Base-by-base conservation (phyloP, 2,888 invertebrate species). In the Blera fallax region DNA sequence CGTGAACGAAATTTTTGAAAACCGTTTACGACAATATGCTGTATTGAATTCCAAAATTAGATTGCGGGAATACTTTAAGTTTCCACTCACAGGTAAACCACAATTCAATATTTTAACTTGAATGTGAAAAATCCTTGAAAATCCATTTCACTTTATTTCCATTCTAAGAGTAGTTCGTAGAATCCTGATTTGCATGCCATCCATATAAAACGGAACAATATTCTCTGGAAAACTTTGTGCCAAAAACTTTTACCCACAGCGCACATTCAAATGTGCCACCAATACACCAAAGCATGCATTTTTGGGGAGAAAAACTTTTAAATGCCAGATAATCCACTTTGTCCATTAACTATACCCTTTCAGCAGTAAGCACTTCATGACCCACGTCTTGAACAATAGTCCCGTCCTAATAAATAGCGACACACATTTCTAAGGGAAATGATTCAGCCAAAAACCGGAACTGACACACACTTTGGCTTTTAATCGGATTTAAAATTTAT, bases 401-500 rank as follows among this genome's bases (percentile, higher is more conserved):
- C 24, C 24, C n/a, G 14, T 45, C 29, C 29, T 32, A 29, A 50
- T 67, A 14, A 54, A 43, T 69, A 40, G 16, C 24, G 34, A 67
- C 65, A 34, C 6, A 50, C 14, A 52, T 34, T 37, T 67, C 3
- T 11, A 52, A 29, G 16, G 37, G n/a, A 37, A 62, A 11, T 62
- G 43, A 62, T 62, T 62, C 27, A 48, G 45, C 16, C 24, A 1
- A 18, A 52, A 67, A 10, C 70, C 32, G 52, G 11, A 37, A 24
- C 7, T 65, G 48, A 5, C 37, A 27, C 48, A 50, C 50, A 48
- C 14, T 70, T 45, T 60, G 48, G 24, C 60, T 60, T 37, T 40
- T 37, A 60, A 60, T 27, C 50, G 58, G 50, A 50, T 73, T 14
- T 34, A 50, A 40, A 60, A 50, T 60, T 60, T 62, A 50, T 50